Evolutionary conservation across 1,140 invertebrate species (phyloP).

Genomic region (Ylistrum balloti): DNA sequence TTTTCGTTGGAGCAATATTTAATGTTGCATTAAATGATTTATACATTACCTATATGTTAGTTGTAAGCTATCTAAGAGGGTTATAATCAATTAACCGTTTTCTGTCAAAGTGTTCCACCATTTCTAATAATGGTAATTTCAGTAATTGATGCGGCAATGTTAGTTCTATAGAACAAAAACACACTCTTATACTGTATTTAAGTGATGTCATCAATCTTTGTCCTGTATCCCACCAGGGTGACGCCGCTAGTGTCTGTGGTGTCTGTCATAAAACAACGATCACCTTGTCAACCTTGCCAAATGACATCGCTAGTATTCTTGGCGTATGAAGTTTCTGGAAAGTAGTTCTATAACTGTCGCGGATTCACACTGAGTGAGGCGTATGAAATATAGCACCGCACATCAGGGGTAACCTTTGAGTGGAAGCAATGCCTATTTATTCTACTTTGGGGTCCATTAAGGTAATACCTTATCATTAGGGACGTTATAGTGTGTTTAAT

Average conservation of each 20-base stretch:
- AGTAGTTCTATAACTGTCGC: conserved; percentile 38
- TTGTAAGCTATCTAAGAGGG: too few relatives aligned
- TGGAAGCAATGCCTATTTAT: background rate
- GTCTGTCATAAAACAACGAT: conserved; percentile 25
- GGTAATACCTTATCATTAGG: background rate
- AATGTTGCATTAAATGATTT: too few relatives aligned
- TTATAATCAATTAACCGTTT: too few relatives aligned
- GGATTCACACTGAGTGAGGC: conserved; percentile 9
- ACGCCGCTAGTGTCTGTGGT: background rate
- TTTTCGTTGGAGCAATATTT: too few relatives aligned
- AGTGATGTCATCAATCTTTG: background rate
- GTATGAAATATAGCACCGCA: conserved; percentile 17
- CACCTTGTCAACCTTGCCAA: background rate
- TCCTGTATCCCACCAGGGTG: background rate
- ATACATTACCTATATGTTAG: too few relatives aligned
- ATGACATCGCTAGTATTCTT: background rate
- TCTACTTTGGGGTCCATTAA: conserved; percentile 1
- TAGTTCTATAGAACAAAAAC: background rate
- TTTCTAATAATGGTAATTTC: background rate
- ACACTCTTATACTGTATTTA: background rate
- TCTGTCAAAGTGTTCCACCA: too few relatives aligned
- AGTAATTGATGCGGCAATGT: background rate
- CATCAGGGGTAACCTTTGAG: conserved; percentile 5
- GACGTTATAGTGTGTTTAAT: background rate
- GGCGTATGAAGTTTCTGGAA: background rate